Evolutionary conservation across 1,140 invertebrate species (phyloP).

Genomic region (Lycorma delicatula): DNA sequence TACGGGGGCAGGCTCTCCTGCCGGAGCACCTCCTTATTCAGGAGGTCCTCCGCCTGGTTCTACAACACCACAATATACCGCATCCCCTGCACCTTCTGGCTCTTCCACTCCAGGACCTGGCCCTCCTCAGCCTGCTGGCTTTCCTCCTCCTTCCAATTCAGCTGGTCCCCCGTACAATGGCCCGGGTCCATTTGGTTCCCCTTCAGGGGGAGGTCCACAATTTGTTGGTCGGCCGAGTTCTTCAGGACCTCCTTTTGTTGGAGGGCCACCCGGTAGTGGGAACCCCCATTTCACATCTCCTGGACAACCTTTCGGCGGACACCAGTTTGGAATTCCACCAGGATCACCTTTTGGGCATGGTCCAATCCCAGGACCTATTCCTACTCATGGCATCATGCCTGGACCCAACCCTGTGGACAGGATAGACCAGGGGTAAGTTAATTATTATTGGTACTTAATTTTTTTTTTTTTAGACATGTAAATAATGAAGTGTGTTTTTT

Average conservation of each 20-base stretch:
- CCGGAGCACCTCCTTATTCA: conserved; percentile 51
- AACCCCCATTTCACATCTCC: conserved; percentile 57
- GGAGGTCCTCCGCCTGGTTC: conserved; percentile 58
- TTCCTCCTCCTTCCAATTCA: conserved; percentile 53
- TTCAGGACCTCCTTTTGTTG: conserved; percentile 57
- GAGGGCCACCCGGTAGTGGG: conserved; percentile 44
- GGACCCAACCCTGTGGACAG: conserved; percentile 57
- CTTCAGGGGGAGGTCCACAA: conserved; percentile 50
- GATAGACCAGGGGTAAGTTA: conserved; percentile 64
- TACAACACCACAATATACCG: conserved; percentile 62
- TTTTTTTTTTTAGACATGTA: no score
- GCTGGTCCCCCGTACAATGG: conserved; percentile 55
- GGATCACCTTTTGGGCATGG: conserved; percentile 58
- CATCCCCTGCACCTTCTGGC: conserved; percentile 64
- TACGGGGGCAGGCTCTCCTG: conserved; percentile 53
- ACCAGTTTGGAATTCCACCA: conserved; percentile 58
- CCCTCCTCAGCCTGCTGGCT: conserved; percentile 48
- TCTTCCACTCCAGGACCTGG: conserved; percentile 61
- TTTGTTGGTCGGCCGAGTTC: conserved; percentile 55
- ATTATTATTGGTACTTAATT: no score
- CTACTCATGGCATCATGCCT: conserved; percentile 41
- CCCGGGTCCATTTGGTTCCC: conserved; percentile 56
- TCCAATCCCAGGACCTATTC: conserved; percentile 39
- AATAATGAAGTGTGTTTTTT: no score
- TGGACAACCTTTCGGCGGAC: conserved; percentile 51